Evolutionary conservation across 2,888 invertebrate genomes (phyloP).

Genomic region (Cataglyphis altisquamis): DNA sequence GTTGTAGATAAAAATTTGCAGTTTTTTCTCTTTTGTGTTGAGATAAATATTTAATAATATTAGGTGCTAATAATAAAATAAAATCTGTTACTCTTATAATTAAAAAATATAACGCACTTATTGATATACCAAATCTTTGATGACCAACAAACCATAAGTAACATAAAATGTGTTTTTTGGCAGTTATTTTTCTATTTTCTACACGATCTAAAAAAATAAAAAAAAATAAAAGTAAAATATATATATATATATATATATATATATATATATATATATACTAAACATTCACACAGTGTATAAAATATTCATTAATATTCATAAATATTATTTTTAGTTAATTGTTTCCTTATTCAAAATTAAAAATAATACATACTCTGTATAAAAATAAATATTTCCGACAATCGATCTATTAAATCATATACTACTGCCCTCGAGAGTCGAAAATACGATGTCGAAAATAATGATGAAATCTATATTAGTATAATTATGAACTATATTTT

Average conservation of each 20-base stretch:
- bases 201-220: too few relatives aligned
- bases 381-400: conserved; percentile 12
- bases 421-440: not conserved
- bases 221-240: too few relatives aligned
- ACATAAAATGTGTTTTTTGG: not conserved
- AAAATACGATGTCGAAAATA: too few relatives aligned
- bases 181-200: not conserved
- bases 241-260: too few relatives aligned
- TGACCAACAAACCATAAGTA: not conserved
- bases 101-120: not conserved
- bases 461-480: not conserved
- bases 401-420: not conserved
- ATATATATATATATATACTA: too few relatives aligned
- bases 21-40: not conserved
- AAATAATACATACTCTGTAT: too few relatives aligned
- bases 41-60: conserved; percentile 3
- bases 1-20: not conserved
- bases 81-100: not conserved
- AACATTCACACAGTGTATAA: too few relatives aligned
- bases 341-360: too few relatives aligned
- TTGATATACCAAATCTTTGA: not conserved
- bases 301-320: too few relatives aligned
- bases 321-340: too few relatives aligned
- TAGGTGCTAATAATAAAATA: not conserved
- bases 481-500: not conserved